Conservation (phyloP, 1,140 invertebrate genomes). For the Heliconius congener region DNA sequence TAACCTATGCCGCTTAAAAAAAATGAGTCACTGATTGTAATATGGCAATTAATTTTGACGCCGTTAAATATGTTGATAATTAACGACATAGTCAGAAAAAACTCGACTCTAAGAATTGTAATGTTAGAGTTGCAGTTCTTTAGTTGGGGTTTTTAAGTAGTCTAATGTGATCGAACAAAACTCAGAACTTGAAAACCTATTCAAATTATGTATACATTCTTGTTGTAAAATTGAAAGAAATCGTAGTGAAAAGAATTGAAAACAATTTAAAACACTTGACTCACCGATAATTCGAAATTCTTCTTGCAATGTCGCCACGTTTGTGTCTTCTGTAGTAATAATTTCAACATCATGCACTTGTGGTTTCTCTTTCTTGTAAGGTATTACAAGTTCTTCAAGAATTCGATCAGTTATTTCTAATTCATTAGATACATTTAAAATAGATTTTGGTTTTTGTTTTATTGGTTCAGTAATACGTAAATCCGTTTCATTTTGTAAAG, state of each 20-base stretch:
- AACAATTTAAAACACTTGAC: constrained; percentile 31
- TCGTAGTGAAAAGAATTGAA: not conserved
- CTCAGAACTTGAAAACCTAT: too few species aligned
- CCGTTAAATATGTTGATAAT: too few species aligned
- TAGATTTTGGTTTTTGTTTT: constrained; percentile 48
- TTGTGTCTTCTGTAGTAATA: constrained; percentile 41
- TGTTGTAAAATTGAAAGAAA: too few species aligned
- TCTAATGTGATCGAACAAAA: too few species aligned
- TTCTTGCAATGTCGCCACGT: constrained; percentile 45
- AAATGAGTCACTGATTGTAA: too few species aligned
- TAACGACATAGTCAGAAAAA: too few species aligned
- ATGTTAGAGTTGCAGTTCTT: too few species aligned
- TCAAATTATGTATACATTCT: too few species aligned
- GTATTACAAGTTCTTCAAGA: constrained; percentile 49
- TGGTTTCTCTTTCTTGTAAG: constrained; percentile 42
- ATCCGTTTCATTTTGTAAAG: constrained; percentile 60
- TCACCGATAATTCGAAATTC: constrained; percentile 52
- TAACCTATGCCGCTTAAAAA: too few species aligned
- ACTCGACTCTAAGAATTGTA: too few species aligned
- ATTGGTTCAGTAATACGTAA: constrained; percentile 48
- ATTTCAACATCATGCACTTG: constrained; percentile 41
- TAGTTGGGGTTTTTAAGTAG: too few species aligned
- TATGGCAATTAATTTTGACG: too few species aligned
- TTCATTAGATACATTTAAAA: constrained; percentile 51
- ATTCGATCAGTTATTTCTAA: constrained; percentile 53